phyloP scores from a whole-genome alignment of 2,113 vertebrate genomes.

The Ceuthmochares aereus region DNA sequence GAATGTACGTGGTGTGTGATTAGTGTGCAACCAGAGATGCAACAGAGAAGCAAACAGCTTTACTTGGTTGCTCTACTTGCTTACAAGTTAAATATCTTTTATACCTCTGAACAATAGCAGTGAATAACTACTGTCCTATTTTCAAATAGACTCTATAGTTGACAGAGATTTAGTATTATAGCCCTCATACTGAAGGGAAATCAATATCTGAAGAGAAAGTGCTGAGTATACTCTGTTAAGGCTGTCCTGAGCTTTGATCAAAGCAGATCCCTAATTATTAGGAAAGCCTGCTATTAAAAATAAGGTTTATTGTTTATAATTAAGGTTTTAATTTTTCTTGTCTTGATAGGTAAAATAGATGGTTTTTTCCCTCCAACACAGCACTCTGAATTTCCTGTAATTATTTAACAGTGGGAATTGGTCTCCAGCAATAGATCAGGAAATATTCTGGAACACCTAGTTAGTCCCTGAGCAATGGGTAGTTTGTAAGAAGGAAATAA shows the following conservation, averaged over 20 bases:
- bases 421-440: conserved; percentile 63
- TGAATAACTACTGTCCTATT: neutral
- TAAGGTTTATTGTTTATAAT: neutral
- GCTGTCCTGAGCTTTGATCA: neutral
- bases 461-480: conserved; percentile 68
- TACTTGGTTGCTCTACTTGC: neutral
- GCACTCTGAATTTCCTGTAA: conserved; percentile 47
- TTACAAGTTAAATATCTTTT: neutral
- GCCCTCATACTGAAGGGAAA: neutral
- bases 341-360: neutral
- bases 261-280: neutral
- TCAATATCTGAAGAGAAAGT: conserved; percentile 2
- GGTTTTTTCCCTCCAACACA: neutral
- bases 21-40: neutral
- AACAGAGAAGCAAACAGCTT: neutral
- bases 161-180: neutral
- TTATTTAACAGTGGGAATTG: conserved; percentile 70
- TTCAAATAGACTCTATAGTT: neutral
- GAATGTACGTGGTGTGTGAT: neutral
- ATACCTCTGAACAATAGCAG: neutral
- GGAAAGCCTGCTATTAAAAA: neutral
- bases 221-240: neutral
- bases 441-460: conserved; percentile 68
- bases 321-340: neutral
- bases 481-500: conserved; percentile 75